Evolutionary conservation across 2,113 vertebrate species (phyloP), one percentile per base, ranked within the genome.

Genomic region (Zosterops hypoxanthus): DNA sequence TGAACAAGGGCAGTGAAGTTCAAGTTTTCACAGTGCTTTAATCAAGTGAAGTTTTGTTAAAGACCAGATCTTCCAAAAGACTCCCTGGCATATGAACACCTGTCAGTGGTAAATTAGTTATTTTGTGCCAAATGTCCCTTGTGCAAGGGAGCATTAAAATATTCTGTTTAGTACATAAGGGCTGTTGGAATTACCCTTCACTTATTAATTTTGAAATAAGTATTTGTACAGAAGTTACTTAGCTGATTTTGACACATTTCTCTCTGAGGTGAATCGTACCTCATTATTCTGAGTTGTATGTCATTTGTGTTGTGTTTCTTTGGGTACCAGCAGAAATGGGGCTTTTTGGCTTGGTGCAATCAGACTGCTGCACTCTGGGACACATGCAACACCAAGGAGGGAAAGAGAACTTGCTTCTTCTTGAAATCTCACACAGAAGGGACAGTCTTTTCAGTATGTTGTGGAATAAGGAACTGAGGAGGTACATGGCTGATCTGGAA

Each of bases 271-370:
- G 4, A 68, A 36, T 13, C 15, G 5, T 29, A 33, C 12, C 77
- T 87, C 14, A 28, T n/a, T 71, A n/a, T 56, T 65, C 7, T 44
- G 9, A 39, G 14, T 8, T 42, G 1, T 8, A 3, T 14, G 15
- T 59, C 25, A 26, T 19, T 65, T 15, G 4, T 0, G 0, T 47
- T 41, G 25, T 56, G 6, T 16, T 70, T 17, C 42, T 65, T 59
- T 47, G 59, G 5, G 17, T 64, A 31, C 13, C 53, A 46, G 28
- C 60, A 68, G 18, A 71, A 81, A 71, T 80, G 9, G 18, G 11
- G 3, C 3, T 24, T 68, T 5, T 29, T 39, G 23, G 2, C 11
- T 73, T 15, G 2, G 7, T 73, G 6, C 14, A 72, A 4, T 7
- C 9, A 76, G 18, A 16, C 22, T 24, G 9, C 36, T 77, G 26